These are phyloP conservation scores for Hyles lineata DNA, from an alignment of 2,888 invertebrate genomes.

Conservation along the genomic window DNA sequence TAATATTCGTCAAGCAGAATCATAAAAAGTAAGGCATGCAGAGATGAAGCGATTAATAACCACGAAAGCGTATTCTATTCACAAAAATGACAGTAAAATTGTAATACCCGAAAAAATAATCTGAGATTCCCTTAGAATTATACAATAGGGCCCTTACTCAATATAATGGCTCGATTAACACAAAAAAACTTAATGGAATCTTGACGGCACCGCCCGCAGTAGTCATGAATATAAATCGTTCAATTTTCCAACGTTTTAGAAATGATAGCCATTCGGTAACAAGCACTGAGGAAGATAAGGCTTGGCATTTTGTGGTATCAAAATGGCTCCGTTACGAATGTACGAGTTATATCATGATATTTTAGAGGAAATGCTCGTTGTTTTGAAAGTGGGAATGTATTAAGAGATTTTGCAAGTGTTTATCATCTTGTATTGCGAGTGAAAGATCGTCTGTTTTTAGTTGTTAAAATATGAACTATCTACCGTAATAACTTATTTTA, in stretches of 20 bases:
- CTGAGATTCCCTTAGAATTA: background rate
- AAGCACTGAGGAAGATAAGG: constrained; percentile 34
- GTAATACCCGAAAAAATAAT: background rate
- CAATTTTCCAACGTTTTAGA: constrained; percentile 43
- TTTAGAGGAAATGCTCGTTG: constrained; percentile 18
- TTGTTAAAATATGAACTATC: too few relatives aligned
- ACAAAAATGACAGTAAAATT: background rate
- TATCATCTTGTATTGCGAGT: background rate
- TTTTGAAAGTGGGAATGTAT: background rate
- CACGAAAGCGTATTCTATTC: too few relatives aligned
- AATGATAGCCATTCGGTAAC: constrained; percentile 39
- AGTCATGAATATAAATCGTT: constrained; percentile 55
- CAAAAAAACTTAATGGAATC: constrained; percentile 30
- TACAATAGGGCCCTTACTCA: background rate
- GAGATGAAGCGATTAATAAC: too few relatives aligned
- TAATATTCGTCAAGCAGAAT: too few relatives aligned
- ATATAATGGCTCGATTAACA: constrained; percentile 27
- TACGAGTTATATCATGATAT: constrained; percentile 25
- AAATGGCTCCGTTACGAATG: constrained; percentile 31
- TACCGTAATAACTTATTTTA: too few relatives aligned
- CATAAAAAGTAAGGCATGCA: too few relatives aligned
- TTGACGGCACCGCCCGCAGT: constrained; percentile 29
- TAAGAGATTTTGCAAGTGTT: background rate
- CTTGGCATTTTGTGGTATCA: constrained; percentile 31
- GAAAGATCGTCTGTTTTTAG: background rate